A percentile compares a stretch with the other conserved stretches of the same genome.
Evolutionary conservation across 2,888 invertebrate species (phyloP).

Genomic region (Rhagonycha fulva): DNA sequence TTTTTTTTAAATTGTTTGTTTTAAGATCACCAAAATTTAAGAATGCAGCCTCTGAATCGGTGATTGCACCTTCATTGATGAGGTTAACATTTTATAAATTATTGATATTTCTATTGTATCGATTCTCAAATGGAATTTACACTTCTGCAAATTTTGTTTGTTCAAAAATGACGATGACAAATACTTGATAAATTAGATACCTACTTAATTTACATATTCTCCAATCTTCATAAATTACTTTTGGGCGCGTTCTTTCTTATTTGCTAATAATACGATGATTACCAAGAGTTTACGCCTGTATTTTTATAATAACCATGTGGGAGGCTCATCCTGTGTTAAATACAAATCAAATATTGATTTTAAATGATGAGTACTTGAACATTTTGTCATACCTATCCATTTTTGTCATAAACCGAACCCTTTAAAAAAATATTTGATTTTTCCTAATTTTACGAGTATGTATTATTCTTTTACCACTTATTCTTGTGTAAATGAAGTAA

Average conservation of each 20-base stretch:
- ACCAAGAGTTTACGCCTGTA: background rate
- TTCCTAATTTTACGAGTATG: background rate
- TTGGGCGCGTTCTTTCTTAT: background rate
- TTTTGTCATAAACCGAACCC: background rate
- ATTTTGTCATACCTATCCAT: background rate
- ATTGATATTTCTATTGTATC: background rate
- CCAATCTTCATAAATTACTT: background rate
- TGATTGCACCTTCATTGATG: background rate
- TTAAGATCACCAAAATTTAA: too few species aligned
- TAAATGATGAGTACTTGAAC: background rate
- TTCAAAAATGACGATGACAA: background rate
- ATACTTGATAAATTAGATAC: background rate
- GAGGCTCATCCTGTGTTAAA: slow-evolving; percentile 25
- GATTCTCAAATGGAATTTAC: background rate
- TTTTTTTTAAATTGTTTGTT: too few species aligned
- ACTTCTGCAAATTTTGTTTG: background rate
- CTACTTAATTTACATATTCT: background rate
- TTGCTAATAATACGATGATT: background rate
- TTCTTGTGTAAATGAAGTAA: background rate
- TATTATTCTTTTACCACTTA: background rate
- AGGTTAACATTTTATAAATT: background rate
- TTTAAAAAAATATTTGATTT: background rate
- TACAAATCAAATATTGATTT: slow-evolving; percentile 16
- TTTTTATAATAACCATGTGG: slow-evolving; percentile 11
- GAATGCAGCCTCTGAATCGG: background rate